These are phyloP conservation scores for Heteractis magnifica DNA, from an alignment of 92 coral and sea anemone genomes.

Conservation along the genomic window DNA sequence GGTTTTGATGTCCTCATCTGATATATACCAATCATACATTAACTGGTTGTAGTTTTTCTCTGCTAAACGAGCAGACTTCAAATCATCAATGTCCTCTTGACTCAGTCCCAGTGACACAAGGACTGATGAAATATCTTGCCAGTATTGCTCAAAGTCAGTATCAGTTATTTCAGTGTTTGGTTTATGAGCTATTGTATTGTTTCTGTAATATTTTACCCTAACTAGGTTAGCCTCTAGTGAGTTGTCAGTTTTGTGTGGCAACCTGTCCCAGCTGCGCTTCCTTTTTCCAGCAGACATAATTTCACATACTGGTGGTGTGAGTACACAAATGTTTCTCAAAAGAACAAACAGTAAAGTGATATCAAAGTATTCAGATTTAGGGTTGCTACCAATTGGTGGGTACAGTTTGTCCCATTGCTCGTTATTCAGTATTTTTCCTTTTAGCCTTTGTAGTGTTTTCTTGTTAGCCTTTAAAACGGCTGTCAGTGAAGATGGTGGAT, in stretches of 20 bases:
- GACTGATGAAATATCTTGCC: slow-evolving; percentile 51
- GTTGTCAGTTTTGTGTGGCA: slow-evolving; percentile 42
- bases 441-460: not conserved
- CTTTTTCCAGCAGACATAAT: too few relatives aligned
- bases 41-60: not conserved
- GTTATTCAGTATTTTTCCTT: slow-evolving; percentile 22
- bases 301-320: slow-evolving; percentile 34
- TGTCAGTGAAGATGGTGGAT: slow-evolving; percentile 5
- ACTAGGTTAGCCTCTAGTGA: slow-evolving; percentile 56
- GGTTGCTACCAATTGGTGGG: slow-evolving; percentile 54
- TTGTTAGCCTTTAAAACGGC: not conserved
- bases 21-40: not conserved
- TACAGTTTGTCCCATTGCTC: slow-evolving; percentile 60
- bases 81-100: slow-evolving; percentile 32
- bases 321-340: slow-evolving; percentile 61
- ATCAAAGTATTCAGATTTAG: slow-evolving; percentile 55
- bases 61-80: not conserved
- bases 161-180: slow-evolving; percentile 31
- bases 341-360: slow-evolving; percentile 60
- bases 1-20: slow-evolving; percentile 8
- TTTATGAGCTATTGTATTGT: slow-evolving; percentile 47
- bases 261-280: slow-evolving; percentile 31
- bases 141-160: slow-evolving; percentile 21
- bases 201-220: slow-evolving; percentile 57
- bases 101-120: slow-evolving; percentile 45